Evolutionary conservation across 1,140 invertebrate genomes (phyloP), one percentile per base, ranked within the genome.

Genomic region (Hestina assimilis): DNA sequence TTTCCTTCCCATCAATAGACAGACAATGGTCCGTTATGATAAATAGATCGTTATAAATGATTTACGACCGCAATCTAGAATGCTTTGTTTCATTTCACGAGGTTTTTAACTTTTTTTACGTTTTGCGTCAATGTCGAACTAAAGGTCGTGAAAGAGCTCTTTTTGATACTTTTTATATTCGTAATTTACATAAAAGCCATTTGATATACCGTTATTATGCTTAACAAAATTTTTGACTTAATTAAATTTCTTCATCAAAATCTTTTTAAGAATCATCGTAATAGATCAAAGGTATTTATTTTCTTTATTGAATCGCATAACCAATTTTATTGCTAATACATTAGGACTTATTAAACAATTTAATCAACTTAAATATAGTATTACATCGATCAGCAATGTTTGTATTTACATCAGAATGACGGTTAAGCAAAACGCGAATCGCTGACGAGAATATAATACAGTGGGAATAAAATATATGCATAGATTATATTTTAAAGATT

Each of bases 401-500:
- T 12, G 40, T 42, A 24, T 29, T 41, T 42, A 42, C 11, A 33
- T 38, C 38, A 12, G 40, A 42, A 42, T 24, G n/a, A 24, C 7
- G n/a, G 9, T 9, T 42, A 42, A 42, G 40, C 40, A 24, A 38
- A 50, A 50, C 20, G 33, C 4, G 23, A 23, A 42, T 11, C 17
- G 46, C 31, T 50, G 46, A 50, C 29, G 15, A 28, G 42, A 53
- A 33, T 52, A 29, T 40, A 64, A 69, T 61, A 62, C 56, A 61
- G 51, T 61, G 64, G 59, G 45, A 62, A 61, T 31, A 47, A 59
- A 52, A 62, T 55, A 58, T 45, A 62, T 66, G 65, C 63, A 65
- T 66, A 64, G 69, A 79, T 78, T 60, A 74, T 59, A n/a, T n/a
- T 58, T 57, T 57, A 31, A 59, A 70, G 70, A 82, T 82, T 75